phyloP scores from a whole-genome alignment of 2,888 invertebrate genomes.

The Phengaris alcon region DNA sequence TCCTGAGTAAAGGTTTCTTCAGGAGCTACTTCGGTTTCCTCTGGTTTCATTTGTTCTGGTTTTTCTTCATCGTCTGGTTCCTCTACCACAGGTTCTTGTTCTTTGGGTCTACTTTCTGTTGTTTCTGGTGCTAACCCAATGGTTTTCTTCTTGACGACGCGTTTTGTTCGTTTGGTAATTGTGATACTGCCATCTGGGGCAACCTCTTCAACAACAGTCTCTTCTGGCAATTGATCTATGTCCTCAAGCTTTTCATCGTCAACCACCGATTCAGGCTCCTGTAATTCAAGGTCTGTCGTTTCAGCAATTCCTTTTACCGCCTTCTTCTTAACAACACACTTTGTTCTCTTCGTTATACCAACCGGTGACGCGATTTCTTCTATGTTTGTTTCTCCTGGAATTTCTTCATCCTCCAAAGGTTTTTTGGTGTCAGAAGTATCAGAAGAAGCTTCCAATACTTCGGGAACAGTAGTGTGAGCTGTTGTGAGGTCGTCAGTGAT shows the following conservation, averaged over 20 bases:
- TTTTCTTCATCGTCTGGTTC: constrained; percentile 45
- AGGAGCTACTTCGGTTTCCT: no score
- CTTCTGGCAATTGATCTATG: constrained; percentile 23
- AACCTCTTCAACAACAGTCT: background rate
- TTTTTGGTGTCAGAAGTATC: constrained; percentile 36
- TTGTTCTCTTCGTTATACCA: constrained; percentile 41
- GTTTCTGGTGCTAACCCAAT: background rate
- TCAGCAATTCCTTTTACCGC: constrained; percentile 43
- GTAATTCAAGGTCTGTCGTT: constrained; percentile 27
- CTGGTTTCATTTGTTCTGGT: constrained; percentile 41
- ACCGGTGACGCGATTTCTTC: constrained; percentile 51
- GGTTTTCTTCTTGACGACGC: background rate
- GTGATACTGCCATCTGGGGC: background rate
- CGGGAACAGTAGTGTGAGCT: background rate
- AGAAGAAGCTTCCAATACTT: constrained; percentile 23
- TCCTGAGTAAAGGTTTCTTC: no score
- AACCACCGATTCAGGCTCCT: constrained; percentile 40
- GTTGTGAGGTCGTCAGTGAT: constrained; percentile 14
- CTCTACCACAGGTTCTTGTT: constrained; percentile 41
- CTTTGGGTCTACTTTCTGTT: constrained; percentile 31
- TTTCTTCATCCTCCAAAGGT: constrained; percentile 40
- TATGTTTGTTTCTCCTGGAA: constrained; percentile 44
- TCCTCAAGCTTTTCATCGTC: constrained; percentile 50
- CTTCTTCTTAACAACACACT: constrained; percentile 47
- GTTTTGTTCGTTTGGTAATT: background rate